Evolutionary conservation across 2,797 vertebrate species (phyloP), one percentile per base, ranked within the genome.

Genomic region (Sorex maritimensis): DNA sequence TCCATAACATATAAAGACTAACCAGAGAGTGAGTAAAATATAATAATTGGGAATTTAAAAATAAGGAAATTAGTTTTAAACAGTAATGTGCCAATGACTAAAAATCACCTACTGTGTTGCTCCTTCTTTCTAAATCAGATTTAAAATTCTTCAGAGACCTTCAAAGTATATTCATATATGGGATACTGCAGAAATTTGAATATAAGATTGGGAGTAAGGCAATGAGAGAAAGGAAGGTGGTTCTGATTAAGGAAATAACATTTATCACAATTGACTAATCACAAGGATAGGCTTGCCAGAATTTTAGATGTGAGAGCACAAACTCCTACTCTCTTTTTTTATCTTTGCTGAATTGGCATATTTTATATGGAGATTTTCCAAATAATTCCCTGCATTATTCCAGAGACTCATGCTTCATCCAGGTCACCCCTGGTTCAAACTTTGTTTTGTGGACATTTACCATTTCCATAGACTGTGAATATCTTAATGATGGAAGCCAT

Each of bases 41-140:
- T 46, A 73, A 8, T 85, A 46, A 85, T 80, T 49, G 46, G n/a
- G 17, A 49, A 92, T 23, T 38, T 71, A 86, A 86, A 94, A 86
- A 12, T 94, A 68, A 78, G 61, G 55, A 86, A 81, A 85, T 65
- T 81, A 38, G 15, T 7, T 71, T 15, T 71, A 19, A 7, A 38
- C 15, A 34, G 44, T 79, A 92, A 82, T 52, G 19, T 46, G 23
- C 89, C 65, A 55, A 24, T 55, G 49, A 30, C 63, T 92, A 23
- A 83, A 74, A 80, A 71, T 86, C 28, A 65, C 2, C 24, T 77
- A 83, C 3, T 46, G 7, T 44, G 41, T 78, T 81, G 84, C 23
- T 14, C 26, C 82, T 75, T 52, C 10, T 52, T 52, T 46, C 30
- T 71, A 78, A 93, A 83, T 28, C 58, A 84, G 67, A 85, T 69